phyloP scores from a whole-genome alignment of 2,888 invertebrate species.

The Cerceris ruficornis region DNA sequence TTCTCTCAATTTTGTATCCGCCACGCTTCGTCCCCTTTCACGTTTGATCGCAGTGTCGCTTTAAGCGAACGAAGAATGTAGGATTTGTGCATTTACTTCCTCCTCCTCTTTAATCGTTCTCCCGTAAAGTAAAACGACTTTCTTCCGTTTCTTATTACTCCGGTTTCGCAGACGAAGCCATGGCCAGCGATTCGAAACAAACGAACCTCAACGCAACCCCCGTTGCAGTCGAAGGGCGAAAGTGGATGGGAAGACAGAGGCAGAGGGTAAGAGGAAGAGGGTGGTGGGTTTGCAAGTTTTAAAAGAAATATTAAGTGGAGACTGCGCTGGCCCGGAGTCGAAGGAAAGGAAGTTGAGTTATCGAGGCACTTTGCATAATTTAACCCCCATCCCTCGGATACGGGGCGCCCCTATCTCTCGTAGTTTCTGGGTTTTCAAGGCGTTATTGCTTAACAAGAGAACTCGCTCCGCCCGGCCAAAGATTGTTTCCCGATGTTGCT shows the following conservation, averaged over 20 bases:
- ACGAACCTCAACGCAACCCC: conserved; percentile 36
- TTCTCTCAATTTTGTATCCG: no score
- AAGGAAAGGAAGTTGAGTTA: conserved; percentile 64
- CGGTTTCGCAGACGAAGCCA: conserved; percentile 30
- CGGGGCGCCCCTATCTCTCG: conserved; percentile 12
- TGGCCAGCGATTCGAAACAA: conserved; percentile 55
- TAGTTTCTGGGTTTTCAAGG: conserved; percentile 17
- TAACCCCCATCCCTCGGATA: conserved; percentile 40
- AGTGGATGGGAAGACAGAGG: conserved; percentile 22
- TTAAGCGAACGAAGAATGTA: no score
- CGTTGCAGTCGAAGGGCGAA: conserved; percentile 20
- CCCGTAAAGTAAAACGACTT: no score
- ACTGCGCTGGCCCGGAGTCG: conserved; percentile 29
- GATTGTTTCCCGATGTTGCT: conserved; percentile 43
- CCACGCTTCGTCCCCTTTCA: no score
- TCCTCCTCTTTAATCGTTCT: conserved; percentile 1
- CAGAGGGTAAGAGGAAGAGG: conserved; percentile 12
- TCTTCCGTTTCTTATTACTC: conserved; percentile 41
- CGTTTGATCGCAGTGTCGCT: no score
- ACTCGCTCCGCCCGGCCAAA: conserved; percentile 3
- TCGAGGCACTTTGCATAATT: conserved; percentile 74
- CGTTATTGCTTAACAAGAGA: conserved; percentile 41
- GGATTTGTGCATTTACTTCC: no score
- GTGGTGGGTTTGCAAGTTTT: conserved; percentile 59
- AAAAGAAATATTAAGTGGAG: conserved; percentile 67